Evolutionary conservation across 2,113 vertebrate genomes (phyloP).

Genomic region (Dipodomys ordii): DNA sequence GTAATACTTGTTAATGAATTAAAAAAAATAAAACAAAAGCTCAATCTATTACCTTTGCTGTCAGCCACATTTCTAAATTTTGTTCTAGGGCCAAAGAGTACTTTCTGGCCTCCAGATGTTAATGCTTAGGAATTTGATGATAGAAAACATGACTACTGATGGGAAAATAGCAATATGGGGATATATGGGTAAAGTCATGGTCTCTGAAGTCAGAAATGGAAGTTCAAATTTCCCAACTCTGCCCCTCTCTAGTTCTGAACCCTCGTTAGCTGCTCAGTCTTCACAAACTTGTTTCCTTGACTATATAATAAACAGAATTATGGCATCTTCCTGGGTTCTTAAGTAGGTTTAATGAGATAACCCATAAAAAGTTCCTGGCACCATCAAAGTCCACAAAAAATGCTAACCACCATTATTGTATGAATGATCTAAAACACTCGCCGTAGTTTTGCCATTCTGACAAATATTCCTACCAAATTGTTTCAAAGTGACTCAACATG

Average conservation of each 20-base stretch:
- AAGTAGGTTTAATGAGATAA: background rate
- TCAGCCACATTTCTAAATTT: conserved; percentile 58
- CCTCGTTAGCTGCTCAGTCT: background rate
- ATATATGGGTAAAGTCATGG: background rate
- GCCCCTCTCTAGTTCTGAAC: background rate
- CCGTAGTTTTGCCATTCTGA: conserved; percentile 31
- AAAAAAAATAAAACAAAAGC: conserved; percentile 24
- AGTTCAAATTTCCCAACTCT: background rate
- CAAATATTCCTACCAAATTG: background rate
- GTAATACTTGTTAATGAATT: background rate
- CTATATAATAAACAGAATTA: background rate
- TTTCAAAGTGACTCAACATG: background rate
- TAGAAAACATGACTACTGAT: conserved; percentile 6
- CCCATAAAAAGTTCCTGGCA: background rate
- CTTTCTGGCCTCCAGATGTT: conserved; percentile 66
- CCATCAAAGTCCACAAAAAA: background rate
- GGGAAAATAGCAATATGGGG: background rate
- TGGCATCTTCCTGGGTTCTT: background rate
- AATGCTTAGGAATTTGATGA: conserved; percentile 49
- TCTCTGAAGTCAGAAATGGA: conserved; percentile 35
- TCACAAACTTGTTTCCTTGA: background rate
- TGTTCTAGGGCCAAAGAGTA: conserved; percentile 7
- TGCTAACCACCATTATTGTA: background rate
- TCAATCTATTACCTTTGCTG: conserved; percentile 56
- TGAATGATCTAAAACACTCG: background rate